Percentiles rank a stretch among this genome's conserved stretches.
These are phyloP conservation scores for Pseudorasbora parva DNA, from an alignment of 2,113 vertebrate species.

Conservation along the genomic window DNA sequence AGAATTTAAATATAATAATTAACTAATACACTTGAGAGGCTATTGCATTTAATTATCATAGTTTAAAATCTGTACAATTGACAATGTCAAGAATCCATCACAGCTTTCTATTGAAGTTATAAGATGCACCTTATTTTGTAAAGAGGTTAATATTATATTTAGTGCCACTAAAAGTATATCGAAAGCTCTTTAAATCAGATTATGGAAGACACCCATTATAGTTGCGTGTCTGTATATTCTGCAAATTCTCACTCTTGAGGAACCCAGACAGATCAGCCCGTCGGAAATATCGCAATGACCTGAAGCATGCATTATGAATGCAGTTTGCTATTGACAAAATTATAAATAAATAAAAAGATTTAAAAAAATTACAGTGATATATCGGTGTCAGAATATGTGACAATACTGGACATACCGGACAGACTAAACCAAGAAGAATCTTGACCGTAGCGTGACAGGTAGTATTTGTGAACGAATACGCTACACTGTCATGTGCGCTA, in stretches of 20 bases:
- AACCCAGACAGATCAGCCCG: constrained; percentile 54
- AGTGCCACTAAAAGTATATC: constrained; percentile 70
- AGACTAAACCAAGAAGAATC: constrained; percentile 68
- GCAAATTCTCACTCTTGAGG: constrained; percentile 51
- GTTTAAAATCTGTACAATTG: constrained; percentile 45
- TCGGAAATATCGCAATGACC: constrained; percentile 37
- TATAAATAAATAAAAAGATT: neutral
- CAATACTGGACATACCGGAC: constrained; percentile 62
- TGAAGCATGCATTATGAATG: constrained; percentile 43
- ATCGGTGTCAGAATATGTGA: constrained; percentile 43
- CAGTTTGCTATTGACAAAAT: constrained; percentile 49
- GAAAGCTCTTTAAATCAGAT: constrained; percentile 65
- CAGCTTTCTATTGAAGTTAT: constrained; percentile 62
- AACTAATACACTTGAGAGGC: constrained; percentile 47
- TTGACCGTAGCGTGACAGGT: constrained; percentile 68
- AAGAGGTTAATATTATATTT: constrained; percentile 67
- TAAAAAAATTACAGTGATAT: constrained; percentile 46
- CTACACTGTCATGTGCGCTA: constrained; percentile 62
- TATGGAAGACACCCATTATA: constrained; percentile 64
- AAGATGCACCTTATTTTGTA: constrained; percentile 82
- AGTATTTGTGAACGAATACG: constrained; percentile 64
- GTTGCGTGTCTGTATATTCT: constrained; percentile 68
- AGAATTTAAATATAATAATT: constrained; percentile 27
- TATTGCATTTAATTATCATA: constrained; percentile 45
- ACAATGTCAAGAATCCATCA: constrained; percentile 40